phyloP scores from a whole-genome alignment of 2,888 invertebrate species.

The Lepetodrilus schrolli region DNA sequence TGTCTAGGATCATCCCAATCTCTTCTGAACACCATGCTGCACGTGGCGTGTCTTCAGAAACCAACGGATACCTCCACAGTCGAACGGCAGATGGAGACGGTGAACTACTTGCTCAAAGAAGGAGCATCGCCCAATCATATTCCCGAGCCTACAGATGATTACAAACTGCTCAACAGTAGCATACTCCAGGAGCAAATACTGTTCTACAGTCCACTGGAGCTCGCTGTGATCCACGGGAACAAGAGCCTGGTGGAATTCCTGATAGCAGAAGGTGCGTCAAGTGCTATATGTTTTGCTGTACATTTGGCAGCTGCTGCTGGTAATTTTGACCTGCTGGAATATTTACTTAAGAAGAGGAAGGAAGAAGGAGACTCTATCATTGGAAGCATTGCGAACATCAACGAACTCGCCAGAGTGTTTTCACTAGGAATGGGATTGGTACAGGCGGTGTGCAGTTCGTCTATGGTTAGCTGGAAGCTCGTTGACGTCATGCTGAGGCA shows the following conservation, averaged over 20 bases:
- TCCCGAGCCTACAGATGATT: conserved; percentile 9
- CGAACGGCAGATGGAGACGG: conserved; percentile 8
- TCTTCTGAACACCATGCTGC: conserved; percentile 29
- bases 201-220: conserved; percentile 34
- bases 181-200: conserved; percentile 26
- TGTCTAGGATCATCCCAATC: background rate
- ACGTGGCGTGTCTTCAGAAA: conserved; percentile 26
- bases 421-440: conserved; percentile 34
- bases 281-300: conserved; percentile 39
- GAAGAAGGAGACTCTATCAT: conserved; percentile 34
- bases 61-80: background rate
- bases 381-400: conserved; percentile 32
- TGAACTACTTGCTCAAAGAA: conserved; percentile 31
- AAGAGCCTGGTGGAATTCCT: conserved; percentile 31
- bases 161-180: background rate
- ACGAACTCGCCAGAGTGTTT: conserved; percentile 35
- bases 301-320: conserved; percentile 36
- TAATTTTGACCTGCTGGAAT: conserved; percentile 10
- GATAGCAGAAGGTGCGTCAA: conserved; percentile 32
- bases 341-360: conserved; percentile 31
- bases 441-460: conserved; percentile 32
- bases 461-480: conserved; percentile 23
- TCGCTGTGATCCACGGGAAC: conserved; percentile 36
- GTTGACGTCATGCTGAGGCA: background rate
- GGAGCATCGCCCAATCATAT: conserved; percentile 41